Evolutionary conservation across 2,888 invertebrate species (phyloP), one percentile per base, ranked within the genome.

Genomic region (Athalia rosae): DNA sequence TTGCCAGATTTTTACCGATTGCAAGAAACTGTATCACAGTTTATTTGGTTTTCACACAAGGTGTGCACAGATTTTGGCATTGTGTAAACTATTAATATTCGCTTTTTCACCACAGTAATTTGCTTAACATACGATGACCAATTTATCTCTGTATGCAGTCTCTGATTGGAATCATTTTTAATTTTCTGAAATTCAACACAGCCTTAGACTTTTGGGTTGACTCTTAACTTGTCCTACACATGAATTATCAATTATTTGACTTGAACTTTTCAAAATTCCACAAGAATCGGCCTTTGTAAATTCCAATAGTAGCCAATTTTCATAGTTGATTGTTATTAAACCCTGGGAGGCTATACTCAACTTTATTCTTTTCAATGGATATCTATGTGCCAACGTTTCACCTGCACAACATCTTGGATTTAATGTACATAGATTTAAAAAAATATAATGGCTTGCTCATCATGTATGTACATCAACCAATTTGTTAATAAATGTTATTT

Each of bases 401-500:
- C 62, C 61, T 74, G 62, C 59, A 61, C 48, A 74, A 43, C 61
- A 61, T 74, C 62, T 61, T 74, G 15, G 74, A 61, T 74, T 50
- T 74, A 74, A 47, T 74, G 74, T 74, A 74, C 48, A 61, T 43
- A 61, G 61, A 74, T 71, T 58, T 71, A 71, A 13, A 61, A 74
- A 74, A 48, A 13, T 59, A 74, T 62, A 48, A 56, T 71, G 58
- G 45, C 58, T 71, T 71, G 71, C 58, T 61, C 62, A 74, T 61
- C 59, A 61, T 77, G n/a, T 63, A 76, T 48, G 76, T 67, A 76
- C 74, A 62, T 78, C 77, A 80, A 77, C 62, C 61, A 78, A 81
- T 69, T 79, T 82, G 79, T 83, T 82, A 84, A 85, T 85, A 86
- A 86, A 85, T 82, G 79, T 86, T 86, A 84, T 82, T 85, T 85